These are phyloP conservation scores for Parazoanthus swiftii DNA, from an alignment of 92 coral and sea anemone species.

Conservation along the genomic window DNA sequence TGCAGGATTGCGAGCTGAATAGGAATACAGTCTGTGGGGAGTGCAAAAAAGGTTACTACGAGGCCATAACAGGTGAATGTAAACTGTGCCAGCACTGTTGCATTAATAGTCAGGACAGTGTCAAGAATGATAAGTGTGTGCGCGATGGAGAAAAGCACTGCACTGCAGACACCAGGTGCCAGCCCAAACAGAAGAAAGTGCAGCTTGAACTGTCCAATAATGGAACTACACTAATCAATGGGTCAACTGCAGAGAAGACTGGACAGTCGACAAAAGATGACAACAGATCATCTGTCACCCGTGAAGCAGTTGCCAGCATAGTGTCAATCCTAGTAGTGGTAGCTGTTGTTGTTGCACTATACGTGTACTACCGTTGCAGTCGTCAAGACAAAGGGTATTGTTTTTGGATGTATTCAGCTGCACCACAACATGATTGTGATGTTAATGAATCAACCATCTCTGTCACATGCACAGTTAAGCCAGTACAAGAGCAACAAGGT, in stretches of 20 bases:
- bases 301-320: background rate
- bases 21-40: conserved; percentile 11
- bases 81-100: conserved; percentile 21
- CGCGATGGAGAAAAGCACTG: conserved; percentile 22
- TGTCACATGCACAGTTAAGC: no score
- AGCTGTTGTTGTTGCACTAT: background rate
- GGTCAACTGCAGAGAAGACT: background rate
- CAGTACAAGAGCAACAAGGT: background rate
- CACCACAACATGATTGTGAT: background rate
- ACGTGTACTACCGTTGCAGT: background rate
- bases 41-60: conserved; percentile 11
- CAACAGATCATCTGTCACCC: background rate
- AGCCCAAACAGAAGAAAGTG: background rate
- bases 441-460: background rate
- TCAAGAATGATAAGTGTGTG: conserved; percentile 15
- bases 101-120: background rate
- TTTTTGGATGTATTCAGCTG: background rate
- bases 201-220: background rate
- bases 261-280: background rate
- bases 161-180: background rate
- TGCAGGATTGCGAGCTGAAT: background rate
- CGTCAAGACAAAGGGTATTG: background rate
- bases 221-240: background rate
- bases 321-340: no score
- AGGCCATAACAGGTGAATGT: background rate